These are phyloP conservation scores for Polylopha cassiicola DNA, from an alignment of 2,888 invertebrate species.

Conservation along the genomic window DNA sequence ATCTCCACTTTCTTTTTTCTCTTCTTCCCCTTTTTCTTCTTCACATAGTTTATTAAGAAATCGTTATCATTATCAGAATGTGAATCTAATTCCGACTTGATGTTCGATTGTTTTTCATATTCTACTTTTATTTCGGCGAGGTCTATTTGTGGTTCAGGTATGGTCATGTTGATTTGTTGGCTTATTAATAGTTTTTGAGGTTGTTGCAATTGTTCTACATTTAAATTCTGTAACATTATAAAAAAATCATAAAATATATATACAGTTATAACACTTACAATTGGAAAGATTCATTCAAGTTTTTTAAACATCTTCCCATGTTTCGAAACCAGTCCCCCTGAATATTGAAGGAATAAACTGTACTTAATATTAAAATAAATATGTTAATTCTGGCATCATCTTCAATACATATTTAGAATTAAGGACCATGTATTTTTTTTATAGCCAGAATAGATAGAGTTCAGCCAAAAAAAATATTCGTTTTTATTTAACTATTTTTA, in stretches of 20 bases:
- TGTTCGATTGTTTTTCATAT: neutral
- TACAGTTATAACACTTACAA: too few species aligned
- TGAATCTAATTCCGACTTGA: slow-evolving; percentile 13
- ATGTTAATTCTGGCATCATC: too few species aligned
- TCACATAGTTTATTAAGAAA: slow-evolving; percentile 24
- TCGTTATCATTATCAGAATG: slow-evolving; percentile 18
- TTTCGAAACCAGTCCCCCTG: too few species aligned
- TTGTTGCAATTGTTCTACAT: slow-evolving; percentile 1
- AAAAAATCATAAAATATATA: neutral
- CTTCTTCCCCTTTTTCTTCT: slow-evolving; percentile 16
- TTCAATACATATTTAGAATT: too few species aligned
- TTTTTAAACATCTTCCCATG: too few species aligned
- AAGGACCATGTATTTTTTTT: neutral
- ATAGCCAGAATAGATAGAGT: too few species aligned
- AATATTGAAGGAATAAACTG: too few species aligned
- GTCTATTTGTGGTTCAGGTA: too few species aligned
- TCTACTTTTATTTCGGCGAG: slow-evolving; percentile 1
- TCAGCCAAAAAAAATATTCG: too few species aligned
- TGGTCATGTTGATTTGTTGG: slow-evolving; percentile 6
- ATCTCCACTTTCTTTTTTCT: slow-evolving; percentile 21
- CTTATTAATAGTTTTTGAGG: neutral
- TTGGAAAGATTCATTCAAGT: too few species aligned
- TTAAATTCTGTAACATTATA: slow-evolving; percentile 6
- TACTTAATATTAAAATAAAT: too few species aligned
- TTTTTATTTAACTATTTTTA: too few species aligned